A percentile compares a stretch with the other conserved stretches of the same genome.
These are phyloP conservation scores for Apantesis nais DNA, from an alignment of 2,888 invertebrate species.

Conservation along the genomic window DNA sequence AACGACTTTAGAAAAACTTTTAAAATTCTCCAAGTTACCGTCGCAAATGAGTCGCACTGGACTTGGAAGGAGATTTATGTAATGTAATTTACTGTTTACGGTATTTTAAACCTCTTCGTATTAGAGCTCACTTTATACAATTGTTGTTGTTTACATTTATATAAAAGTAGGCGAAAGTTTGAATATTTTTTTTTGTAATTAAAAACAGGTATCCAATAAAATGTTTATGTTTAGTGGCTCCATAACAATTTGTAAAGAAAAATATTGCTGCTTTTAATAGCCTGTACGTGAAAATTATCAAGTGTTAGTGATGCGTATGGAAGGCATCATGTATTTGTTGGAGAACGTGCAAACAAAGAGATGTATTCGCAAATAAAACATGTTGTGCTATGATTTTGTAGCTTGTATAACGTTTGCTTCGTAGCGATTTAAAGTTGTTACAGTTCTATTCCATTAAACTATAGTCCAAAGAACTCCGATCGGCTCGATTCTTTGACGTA, in stretches of 20 bases:
- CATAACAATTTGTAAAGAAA: not conserved
- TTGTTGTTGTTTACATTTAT: conserved; percentile 47
- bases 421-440: no score
- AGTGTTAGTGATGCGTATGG: conserved; percentile 22
- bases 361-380: conserved; percentile 14
- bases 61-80: conserved; percentile 59
- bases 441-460: no score
- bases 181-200: conserved; percentile 50
- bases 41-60: conserved; percentile 61
- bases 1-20: conserved; percentile 61
- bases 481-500: no score
- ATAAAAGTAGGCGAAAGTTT: conserved; percentile 32
- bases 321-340: conserved; percentile 29
- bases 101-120: conserved; percentile 59
- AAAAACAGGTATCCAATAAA: conserved; percentile 41
- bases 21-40: conserved; percentile 55
- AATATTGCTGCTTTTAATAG: conserved; percentile 15
- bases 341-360: conserved; percentile 15
- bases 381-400: conserved; percentile 14
- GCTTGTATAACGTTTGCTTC: not conserved
- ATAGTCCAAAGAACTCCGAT: no score
- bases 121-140: conserved; percentile 62
- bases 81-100: conserved; percentile 63
- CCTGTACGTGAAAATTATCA: conserved; percentile 17
- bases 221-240: conserved; percentile 19